Conservation (phyloP, 1,140 invertebrate species). For the Propsilocerus akamusi region DNA sequence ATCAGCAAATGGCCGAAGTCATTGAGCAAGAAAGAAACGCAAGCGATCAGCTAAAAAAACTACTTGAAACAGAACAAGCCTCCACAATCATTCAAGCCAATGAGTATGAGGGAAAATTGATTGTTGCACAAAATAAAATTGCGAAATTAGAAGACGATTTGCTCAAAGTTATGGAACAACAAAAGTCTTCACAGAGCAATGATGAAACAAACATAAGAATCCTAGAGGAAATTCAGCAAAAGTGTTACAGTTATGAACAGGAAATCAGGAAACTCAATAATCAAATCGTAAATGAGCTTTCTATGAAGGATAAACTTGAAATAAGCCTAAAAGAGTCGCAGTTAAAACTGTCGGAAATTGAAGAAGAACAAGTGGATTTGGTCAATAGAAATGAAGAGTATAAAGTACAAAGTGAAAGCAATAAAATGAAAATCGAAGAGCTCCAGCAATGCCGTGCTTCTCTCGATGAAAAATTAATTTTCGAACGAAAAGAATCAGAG, state of each 20-base stretch:
- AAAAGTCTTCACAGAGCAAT: neutral
- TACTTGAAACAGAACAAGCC: neutral
- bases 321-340: neutral
- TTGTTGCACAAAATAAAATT: neutral
- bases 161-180: neutral
- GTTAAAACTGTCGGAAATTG: neutral
- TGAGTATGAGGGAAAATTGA: neutral
- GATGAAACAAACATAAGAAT: neutral
- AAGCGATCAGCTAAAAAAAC: neutral
- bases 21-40: neutral
- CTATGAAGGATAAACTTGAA: neutral
- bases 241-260: neutral
- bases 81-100: neutral
- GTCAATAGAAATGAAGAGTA: slow-evolving; percentile 6
- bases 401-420: neutral
- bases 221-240: neutral
- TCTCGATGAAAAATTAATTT: slow-evolving; percentile 3
- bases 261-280: neutral
- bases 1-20: neutral
- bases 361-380: slow-evolving; percentile 6
- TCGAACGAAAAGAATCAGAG: slow-evolving; percentile 1
- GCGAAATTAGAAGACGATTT: neutral
- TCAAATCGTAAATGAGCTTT: neutral
- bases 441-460: neutral
- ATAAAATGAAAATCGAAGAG: slow-evolving; percentile 5